Percentiles rank a stretch among this genome's conserved stretches.
Conservation (phyloP, 2,797 vertebrate genomes). For the Bradypodion ventrale region DNA sequence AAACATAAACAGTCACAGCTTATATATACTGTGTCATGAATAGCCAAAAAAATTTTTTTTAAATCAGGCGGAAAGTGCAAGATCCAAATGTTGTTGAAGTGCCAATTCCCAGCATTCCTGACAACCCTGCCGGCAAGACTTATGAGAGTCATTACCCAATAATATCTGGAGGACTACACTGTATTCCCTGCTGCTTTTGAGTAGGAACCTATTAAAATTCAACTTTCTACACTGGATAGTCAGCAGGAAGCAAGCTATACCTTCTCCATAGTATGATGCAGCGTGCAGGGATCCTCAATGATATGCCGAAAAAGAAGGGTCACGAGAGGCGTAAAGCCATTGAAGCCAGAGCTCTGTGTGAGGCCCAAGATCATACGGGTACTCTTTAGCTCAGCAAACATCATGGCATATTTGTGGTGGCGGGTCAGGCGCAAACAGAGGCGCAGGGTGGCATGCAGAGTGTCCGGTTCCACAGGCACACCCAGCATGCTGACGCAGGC, state of each 20-base stretch:
- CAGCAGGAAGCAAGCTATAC: constrained; percentile 61
- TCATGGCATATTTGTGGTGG: constrained; percentile 93
- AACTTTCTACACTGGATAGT: background rate
- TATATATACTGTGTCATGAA: background rate
- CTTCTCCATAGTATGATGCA: constrained; percentile 98
- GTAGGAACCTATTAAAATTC: background rate
- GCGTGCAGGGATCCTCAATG: constrained; percentile 93
- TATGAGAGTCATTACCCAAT: too few species aligned
- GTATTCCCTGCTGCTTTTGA: too few species aligned
- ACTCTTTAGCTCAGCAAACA: constrained; percentile 95
- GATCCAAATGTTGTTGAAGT: too few species aligned
- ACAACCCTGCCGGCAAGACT: too few species aligned
- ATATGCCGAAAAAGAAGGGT: constrained; percentile 95
- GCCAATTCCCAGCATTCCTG: too few species aligned
- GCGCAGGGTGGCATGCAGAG: constrained; percentile 91
- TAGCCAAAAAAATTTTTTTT: too few species aligned
- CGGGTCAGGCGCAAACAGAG: constrained; percentile 93
- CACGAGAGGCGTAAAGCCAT: constrained; percentile 92
- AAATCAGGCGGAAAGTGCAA: too few species aligned
- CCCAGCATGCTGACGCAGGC: constrained; percentile 96
- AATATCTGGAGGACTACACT: too few species aligned
- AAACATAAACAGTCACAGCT: background rate
- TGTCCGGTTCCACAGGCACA: constrained; percentile 95
- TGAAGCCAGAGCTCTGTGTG: constrained; percentile 93
- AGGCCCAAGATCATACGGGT: constrained; percentile 94